These are phyloP conservation scores for Listronotus oregonensis DNA, from an alignment of 1,140 invertebrate species.

Conservation along the genomic window DNA sequence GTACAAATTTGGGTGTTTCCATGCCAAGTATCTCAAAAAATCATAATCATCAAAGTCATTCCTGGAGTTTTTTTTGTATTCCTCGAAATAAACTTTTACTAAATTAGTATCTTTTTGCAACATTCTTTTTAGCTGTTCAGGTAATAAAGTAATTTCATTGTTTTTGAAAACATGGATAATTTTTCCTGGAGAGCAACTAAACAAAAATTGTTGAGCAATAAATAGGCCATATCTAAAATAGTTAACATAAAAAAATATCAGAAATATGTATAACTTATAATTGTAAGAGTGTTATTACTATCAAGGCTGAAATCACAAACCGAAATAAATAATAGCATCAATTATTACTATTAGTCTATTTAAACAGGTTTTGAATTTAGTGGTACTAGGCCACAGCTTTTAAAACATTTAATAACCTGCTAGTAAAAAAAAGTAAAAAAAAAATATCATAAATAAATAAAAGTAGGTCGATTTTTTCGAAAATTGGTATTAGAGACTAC, in stretches of 20 bases:
- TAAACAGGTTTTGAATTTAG: too few species aligned
- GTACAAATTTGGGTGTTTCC: conserved; percentile 18
- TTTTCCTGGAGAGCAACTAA: conserved; percentile 19
- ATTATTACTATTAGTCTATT: too few species aligned
- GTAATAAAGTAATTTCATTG: conserved; percentile 6
- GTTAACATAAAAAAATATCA: not conserved
- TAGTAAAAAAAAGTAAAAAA: too few species aligned
- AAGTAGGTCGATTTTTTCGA: too few species aligned
- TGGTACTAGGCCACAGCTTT: too few species aligned
- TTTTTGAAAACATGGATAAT: conserved; percentile 10
- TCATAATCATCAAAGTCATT: conserved; percentile 1
- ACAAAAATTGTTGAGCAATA: conserved; percentile 13
- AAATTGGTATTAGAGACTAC: too few species aligned
- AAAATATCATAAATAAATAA: too few species aligned
- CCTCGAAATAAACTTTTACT: conserved; percentile 18
- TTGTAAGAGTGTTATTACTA: too few species aligned
- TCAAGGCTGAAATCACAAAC: too few species aligned
- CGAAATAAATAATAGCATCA: too few species aligned
- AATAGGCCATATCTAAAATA: conserved; percentile 27
- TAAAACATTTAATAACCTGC: too few species aligned
- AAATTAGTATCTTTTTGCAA: conserved; percentile 17
- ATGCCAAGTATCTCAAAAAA: conserved; percentile 13
- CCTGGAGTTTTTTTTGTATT: conserved; percentile 9
- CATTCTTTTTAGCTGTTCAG: conserved; percentile 21
- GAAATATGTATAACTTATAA: not conserved